Evolutionary conservation across 2,113 vertebrate genomes (phyloP), one percentile per base, ranked within the genome.

Genomic region (Corydoras maculifer): DNA sequence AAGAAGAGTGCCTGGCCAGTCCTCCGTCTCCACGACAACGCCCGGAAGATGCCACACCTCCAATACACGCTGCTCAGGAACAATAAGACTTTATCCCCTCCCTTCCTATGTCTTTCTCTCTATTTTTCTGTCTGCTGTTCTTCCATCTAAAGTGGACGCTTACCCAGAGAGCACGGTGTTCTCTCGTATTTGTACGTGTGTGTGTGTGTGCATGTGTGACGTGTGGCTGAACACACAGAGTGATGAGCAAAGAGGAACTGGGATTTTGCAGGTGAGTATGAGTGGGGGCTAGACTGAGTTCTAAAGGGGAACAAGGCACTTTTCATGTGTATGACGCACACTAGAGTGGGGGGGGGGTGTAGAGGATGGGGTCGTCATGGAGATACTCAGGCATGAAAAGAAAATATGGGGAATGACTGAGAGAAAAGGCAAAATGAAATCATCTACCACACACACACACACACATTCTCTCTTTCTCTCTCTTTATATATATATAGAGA

Each of bases 41-140:
- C 78, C 78, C 73, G 75, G 78, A 69, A 77, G 75, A 80, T 80
- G 75, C 78, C 78, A 80, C 78, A 77, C 78, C 78, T 80, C 78
- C 78, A 67, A 60, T 73, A 60, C 77, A 69, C 69, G 77, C 75
- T 74, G 68, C 75, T 69, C 62, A 65, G 77, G 75, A 80, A 80
- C 78, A 80, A 80, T 80, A 77, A 77, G 78, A 76, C 70, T 80
- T 77, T 73, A 77, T 80, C 66, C 54, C 62, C 78, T 77, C 69
- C 73, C 76, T 75, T 69, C 55, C 60, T 65, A 67, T 60, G 32
- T 58, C 29, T 53, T 15, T 62, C 50, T 68, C 50, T 13, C 32
- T 68, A 32, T 59, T 58, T 10, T 43, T 72, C 71, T 62, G 53
- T 62, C 66, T 51, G n/a, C 43, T 25, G 30, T 57, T 72, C 57